These are phyloP conservation scores for Pterocles burchelli DNA, from an alignment of 2,113 vertebrate genomes.

Conservation along the genomic window DNA sequence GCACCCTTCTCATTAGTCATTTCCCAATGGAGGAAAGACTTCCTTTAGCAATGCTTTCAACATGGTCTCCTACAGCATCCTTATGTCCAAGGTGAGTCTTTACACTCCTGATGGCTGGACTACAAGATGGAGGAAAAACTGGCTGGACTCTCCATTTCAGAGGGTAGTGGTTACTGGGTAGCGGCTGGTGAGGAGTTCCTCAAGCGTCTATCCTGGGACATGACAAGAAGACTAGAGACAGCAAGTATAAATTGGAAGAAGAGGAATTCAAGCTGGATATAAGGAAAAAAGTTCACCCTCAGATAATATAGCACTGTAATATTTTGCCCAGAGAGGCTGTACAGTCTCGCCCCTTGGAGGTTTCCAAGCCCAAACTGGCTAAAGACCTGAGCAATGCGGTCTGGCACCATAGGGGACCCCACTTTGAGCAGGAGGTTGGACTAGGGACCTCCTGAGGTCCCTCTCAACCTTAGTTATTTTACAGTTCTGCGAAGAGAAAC, in stretches of 20 bases:
- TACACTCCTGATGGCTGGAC: neutral
- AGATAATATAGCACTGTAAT: neutral
- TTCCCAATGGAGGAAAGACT: neutral
- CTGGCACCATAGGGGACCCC: neutral
- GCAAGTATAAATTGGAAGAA: neutral
- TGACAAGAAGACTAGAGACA: neutral
- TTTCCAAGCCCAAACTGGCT: neutral
- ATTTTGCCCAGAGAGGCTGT: neutral
- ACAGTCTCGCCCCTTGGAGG: neutral
- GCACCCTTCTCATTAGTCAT: neutral
- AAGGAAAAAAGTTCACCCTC: neutral
- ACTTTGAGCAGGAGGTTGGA: neutral
- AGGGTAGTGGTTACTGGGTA: neutral
- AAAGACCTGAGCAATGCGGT: neutral
- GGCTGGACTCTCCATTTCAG: neutral
- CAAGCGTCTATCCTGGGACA: neutral
- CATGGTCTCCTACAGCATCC: neutral
- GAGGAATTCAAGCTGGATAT: neutral
- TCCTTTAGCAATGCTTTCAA: neutral
- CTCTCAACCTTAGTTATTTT: neutral
- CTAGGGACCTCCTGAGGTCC: neutral
- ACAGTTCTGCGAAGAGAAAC: neutral
- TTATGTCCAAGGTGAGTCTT: neutral
- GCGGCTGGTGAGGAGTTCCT: neutral
- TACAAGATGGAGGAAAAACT: neutral